Conservation (phyloP, 2,113 vertebrate genomes). For the Zootoca vivipara region DNA sequence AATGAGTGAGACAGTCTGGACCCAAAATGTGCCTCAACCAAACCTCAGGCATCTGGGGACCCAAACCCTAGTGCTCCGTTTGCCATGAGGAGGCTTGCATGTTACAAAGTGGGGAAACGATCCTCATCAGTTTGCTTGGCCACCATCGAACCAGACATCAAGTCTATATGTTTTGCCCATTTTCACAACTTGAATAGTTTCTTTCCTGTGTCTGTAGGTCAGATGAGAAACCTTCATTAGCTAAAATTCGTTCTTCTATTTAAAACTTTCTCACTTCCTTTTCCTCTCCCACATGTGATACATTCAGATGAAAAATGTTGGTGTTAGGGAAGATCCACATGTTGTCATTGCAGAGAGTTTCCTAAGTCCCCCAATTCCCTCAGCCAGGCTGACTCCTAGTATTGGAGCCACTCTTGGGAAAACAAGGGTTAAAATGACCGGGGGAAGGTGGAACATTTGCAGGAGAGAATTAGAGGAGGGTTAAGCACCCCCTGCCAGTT, state of each 20-base stretch:
- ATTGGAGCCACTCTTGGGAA: too few relatives aligned
- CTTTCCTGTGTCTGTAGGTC: background rate
- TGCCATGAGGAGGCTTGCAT: background rate
- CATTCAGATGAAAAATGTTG: background rate
- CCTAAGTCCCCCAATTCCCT: background rate
- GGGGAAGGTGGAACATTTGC: background rate
- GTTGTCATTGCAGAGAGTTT: background rate
- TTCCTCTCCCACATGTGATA: background rate
- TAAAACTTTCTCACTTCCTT: background rate
- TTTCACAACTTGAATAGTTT: background rate
- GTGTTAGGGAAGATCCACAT: background rate
- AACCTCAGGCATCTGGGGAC: background rate
- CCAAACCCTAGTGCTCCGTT: background rate
- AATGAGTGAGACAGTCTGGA: background rate
- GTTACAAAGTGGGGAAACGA: background rate
- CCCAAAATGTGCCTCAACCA: background rate
- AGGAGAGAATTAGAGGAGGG: background rate
- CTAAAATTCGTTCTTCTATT: background rate
- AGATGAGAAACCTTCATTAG: background rate
- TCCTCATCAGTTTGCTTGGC: background rate
- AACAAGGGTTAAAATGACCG: background rate
- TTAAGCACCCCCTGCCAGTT: background rate
- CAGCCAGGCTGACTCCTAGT: too few relatives aligned
- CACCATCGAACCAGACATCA: background rate
- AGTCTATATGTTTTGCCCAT: background rate